A percentile compares a stretch with the other conserved stretches of the same genome.
These are phyloP conservation scores for Marmota monax DNA, from an alignment of 2,113 vertebrate genomes.

Conservation along the genomic window DNA sequence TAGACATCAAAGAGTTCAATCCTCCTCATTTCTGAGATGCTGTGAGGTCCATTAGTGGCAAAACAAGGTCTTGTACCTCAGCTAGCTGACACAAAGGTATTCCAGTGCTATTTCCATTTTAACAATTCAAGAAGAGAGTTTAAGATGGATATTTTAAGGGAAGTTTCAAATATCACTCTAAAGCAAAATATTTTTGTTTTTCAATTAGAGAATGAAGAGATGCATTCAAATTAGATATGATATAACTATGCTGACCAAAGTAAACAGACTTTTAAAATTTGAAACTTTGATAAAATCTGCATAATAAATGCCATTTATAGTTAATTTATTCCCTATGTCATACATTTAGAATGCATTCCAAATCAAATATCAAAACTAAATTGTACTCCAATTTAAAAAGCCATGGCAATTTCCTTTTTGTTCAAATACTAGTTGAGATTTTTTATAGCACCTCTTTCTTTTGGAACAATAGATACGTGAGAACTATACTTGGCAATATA, in stretches of 20 bases:
- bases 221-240: not conserved
- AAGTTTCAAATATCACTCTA: not conserved
- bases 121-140: not conserved
- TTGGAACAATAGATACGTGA: conserved; percentile 35
- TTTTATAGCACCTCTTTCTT: conserved; percentile 51
- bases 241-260: not conserved
- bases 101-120: not conserved
- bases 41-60: not conserved
- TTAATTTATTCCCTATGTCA: conserved; percentile 11
- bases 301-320: conserved; percentile 2
- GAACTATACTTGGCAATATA: not conserved
- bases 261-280: conserved; percentile 44
- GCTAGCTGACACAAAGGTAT: not conserved
- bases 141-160: not conserved
- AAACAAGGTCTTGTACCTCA: not conserved
- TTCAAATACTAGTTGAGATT: conserved; percentile 23
- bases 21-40: not conserved
- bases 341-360: conserved; percentile 23
- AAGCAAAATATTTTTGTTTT: conserved; percentile 20
- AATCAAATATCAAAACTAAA: conserved; percentile 51
- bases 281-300: not conserved
- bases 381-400: conserved; percentile 21
- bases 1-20: not conserved
- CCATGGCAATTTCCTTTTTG: conserved; percentile 20
- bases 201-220: conserved; percentile 2